Evolutionary conservation across 1,140 invertebrate genomes (phyloP).

Genomic region (Calliopsis andreniformis): DNA sequence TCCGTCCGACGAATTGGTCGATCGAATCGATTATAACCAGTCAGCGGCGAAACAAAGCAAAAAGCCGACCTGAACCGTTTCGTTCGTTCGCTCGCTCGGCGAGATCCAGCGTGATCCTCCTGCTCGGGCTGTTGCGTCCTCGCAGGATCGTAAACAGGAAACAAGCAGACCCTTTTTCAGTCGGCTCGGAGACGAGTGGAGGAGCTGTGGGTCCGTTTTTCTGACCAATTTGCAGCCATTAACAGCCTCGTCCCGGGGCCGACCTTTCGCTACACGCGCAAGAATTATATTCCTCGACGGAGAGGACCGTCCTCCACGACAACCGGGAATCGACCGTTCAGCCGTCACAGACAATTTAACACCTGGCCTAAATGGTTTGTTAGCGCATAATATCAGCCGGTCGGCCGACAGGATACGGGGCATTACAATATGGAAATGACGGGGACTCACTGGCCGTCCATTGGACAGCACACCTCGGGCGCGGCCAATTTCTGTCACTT

Average conservation of each 20-base stretch:
- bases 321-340: conserved; percentile 68
- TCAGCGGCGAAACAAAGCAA: conserved; percentile 10
- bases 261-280: conserved; percentile 54
- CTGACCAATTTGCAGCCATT: conserved; percentile 66
- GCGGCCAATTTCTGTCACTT: conserved; percentile 79
- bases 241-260: conserved; percentile 47
- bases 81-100: background rate
- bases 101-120: conserved; percentile 7
- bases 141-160: conserved; percentile 58
- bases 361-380: conserved; percentile 81
- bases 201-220: conserved; percentile 49
- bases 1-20: conserved; percentile 62
- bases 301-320: conserved; percentile 28
- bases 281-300: conserved; percentile 21
- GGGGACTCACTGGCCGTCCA: conserved; percentile 55
- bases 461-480: conserved; percentile 67
- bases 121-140: conserved; percentile 6
- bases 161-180: conserved; percentile 31
- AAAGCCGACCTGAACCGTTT: conserved; percentile 13
- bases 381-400: conserved; percentile 78
- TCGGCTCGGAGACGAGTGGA: background rate
- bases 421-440: conserved; percentile 82
- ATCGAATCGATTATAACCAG: conserved; percentile 65
- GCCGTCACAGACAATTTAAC: conserved; percentile 81
- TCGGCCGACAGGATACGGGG: conserved; percentile 78